Evolutionary conservation across 2,888 invertebrate species (phyloP), one percentile per base, ranked within the genome.

Genomic region (Lepidocyrtinus sp.): DNA sequence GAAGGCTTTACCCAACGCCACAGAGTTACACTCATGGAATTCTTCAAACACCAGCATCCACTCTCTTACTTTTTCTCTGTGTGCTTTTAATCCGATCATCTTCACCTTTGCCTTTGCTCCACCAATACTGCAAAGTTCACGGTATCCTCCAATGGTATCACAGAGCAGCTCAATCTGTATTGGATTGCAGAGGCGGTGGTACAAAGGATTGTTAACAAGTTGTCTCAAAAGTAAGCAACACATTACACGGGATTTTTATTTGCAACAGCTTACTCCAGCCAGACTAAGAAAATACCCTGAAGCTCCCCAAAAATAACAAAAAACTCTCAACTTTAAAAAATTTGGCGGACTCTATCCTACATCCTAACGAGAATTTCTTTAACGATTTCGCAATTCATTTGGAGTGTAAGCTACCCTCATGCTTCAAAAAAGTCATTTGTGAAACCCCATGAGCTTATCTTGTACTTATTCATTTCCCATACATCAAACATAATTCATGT

Each of bases 181-280:
- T 45, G 63, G 24, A 12, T n/a, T n/a, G 24, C 24, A 68, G 7
- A 25, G 36, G 15, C 36, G 21, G 27, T n/a, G n/a, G n/a, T n/a
- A 25, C n/a, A 25, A 50, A 12, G 70, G 75, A 75, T 75, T 75
- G 75, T 75, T 75, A 75, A 75, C 75, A 75, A 75, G 75, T 75
- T 75, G 75, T 75, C 68, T 61, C 19, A 72, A 21, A 36, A 62
- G 46, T 12, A 62, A 75, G 69, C 68, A 75, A 75, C 75, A 75
- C 55, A 75, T 62, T 75, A 75, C 75, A 75, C 67, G 15, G 24
- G 50, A 69, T 24, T 68, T 65, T 55, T 68, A 59, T 75, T 65
- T 45, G 75, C 75, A 75, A 75, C 75, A 75, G 75, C 75, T 75
- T 68, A 75, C 45, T 26, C 64, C 50, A 25, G n/a, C n/a, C n/a